Percentiles rank a stretch among this genome's conserved stretches.
phyloP scores from a whole-genome alignment of 2,888 invertebrate genomes.

The Heliconius cydno region DNA sequence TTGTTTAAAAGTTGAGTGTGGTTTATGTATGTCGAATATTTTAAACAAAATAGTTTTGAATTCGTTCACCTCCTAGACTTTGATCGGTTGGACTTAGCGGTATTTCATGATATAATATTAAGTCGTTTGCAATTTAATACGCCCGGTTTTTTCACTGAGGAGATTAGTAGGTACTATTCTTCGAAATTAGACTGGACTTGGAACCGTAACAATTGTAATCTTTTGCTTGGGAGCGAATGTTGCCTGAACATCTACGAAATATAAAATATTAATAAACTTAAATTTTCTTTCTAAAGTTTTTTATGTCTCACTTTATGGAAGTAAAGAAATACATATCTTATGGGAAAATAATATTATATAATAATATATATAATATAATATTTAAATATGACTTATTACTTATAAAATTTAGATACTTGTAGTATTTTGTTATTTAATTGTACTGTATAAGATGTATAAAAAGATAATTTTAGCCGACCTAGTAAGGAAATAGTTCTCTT shows the following conservation, averaged over 20 bases:
- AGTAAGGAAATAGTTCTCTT: neutral
- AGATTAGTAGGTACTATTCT: neutral
- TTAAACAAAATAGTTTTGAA: conserved; percentile 1
- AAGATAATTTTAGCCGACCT: neutral
- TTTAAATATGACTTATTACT: neutral
- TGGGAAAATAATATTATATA: too few species aligned
- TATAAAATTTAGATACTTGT: neutral
- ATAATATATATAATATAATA: too few species aligned
- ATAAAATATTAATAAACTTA: too few species aligned
- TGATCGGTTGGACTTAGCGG: neutral
- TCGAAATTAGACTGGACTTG: neutral
- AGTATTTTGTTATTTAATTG: neutral
- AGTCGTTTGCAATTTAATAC: neutral
- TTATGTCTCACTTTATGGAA: too few species aligned
- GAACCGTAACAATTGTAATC: neutral
- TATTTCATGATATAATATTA: neutral
- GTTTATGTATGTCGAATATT: neutral
- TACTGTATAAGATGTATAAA: neutral
- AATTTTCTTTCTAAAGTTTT: too few species aligned
- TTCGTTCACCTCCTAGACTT: neutral
- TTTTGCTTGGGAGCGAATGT: neutral
- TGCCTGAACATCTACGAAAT: neutral
- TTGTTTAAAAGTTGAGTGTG: neutral
- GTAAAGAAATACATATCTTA: neutral
- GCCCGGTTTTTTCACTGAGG: neutral